Percentiles rank a stretch among this genome's conserved stretches.
These are phyloP conservation scores for Cichladusa arquata DNA, from an alignment of 2,113 vertebrate species.

Conservation along the genomic window DNA sequence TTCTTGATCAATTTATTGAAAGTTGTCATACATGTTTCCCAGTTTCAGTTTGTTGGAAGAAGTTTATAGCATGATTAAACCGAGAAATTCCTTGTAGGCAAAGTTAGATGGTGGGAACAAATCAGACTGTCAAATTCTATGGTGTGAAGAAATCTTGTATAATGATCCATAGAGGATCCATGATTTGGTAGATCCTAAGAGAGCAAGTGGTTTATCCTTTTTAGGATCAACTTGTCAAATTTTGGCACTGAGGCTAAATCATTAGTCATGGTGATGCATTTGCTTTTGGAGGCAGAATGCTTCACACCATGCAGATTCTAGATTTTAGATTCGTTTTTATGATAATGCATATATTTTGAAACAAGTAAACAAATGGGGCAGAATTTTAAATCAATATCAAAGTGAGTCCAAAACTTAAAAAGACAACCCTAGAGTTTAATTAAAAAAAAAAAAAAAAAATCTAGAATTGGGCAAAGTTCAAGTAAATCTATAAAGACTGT, in stretches of 20 bases:
- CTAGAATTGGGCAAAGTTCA: neutral
- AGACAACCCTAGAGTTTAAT: neutral
- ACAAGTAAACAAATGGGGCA: neutral
- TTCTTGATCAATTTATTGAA: neutral
- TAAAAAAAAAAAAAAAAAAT: neutral
- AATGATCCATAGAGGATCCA: neutral
- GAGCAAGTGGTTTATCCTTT: neutral
- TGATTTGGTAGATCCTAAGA: neutral
- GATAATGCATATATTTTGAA: neutral
- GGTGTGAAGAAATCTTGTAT: neutral
- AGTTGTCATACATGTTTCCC: neutral
- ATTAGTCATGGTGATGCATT: neutral
- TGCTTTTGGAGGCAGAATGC: neutral
- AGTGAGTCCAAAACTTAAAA: neutral
- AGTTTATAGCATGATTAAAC: slow-evolving; percentile 14
- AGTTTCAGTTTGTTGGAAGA: neutral
- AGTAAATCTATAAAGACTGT: neutral
- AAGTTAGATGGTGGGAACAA: neutral
- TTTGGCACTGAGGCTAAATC: neutral
- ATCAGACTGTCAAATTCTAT: slow-evolving; percentile 12
- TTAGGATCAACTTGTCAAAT: neutral
- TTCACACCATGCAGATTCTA: neutral
- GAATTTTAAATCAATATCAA: neutral
- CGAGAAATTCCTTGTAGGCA: neutral
- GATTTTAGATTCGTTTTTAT: neutral